phyloP scores from a whole-genome alignment of 2,113 vertebrate species.

The Eira barbara region DNA sequence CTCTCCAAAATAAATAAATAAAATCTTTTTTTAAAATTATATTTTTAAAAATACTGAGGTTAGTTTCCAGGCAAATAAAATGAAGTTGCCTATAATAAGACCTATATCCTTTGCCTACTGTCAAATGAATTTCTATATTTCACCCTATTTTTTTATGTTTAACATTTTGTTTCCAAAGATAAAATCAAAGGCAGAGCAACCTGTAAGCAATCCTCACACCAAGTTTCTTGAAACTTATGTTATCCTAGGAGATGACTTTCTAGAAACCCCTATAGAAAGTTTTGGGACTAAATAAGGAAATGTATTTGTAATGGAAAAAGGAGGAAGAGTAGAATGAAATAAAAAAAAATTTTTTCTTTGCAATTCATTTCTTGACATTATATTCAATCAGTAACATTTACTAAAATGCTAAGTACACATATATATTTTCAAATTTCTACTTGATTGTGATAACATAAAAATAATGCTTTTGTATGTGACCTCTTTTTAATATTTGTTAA shows the following conservation, averaged over 20 bases:
- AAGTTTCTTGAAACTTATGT: background rate
- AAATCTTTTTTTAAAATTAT: background rate
- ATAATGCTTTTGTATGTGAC: slow-evolving; percentile 39
- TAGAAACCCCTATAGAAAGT: background rate
- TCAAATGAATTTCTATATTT: background rate
- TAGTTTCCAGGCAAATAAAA: background rate
- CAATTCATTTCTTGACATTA: background rate
- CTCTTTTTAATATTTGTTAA: slow-evolving; percentile 61
- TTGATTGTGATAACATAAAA: slow-evolving; percentile 24
- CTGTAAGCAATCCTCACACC: background rate
- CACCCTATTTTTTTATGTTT: background rate
- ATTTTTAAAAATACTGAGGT: background rate
- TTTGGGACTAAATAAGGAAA: background rate
- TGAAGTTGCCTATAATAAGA: background rate
- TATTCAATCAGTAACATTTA: background rate
- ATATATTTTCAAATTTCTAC: background rate
- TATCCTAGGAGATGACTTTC: background rate
- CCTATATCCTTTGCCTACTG: background rate
- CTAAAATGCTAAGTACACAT: background rate
- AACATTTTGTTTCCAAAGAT: background rate
- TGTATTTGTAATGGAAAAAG: background rate
- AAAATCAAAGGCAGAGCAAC: background rate
- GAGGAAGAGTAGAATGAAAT: background rate
- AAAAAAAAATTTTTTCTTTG: background rate
- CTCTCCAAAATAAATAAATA: background rate